Percentiles rank a stretch among this genome's conserved stretches.
These are phyloP conservation scores for Poeciliopsis presidionis DNA, from an alignment of 2,797 vertebrate species.

Conservation along the genomic window DNA sequence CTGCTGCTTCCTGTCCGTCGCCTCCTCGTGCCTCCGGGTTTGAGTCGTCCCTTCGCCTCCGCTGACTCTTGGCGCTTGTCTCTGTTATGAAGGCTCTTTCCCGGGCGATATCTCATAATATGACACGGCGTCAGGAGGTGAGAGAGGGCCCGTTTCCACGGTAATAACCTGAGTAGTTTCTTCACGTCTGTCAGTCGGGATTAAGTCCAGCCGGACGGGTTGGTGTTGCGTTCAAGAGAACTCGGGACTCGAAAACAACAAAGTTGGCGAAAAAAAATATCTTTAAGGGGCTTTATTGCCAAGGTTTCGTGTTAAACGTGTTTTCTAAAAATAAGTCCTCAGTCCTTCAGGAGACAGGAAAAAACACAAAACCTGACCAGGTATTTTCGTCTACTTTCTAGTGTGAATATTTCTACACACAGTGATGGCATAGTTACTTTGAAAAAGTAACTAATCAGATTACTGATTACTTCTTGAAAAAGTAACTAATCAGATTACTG, in stretches of 20 bases:
- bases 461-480: too few relatives aligned
- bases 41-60: slow-evolving; percentile 30
- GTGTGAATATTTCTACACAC: not conserved
- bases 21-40: slow-evolving; percentile 20
- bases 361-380: too few relatives aligned
- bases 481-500: too few relatives aligned
- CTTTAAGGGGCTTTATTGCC: not conserved
- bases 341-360: not conserved
- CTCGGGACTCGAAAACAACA: not conserved
- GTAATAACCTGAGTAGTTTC: slow-evolving; percentile 19
- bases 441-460: too few relatives aligned
- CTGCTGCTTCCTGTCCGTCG: slow-evolving; percentile 4
- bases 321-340: not conserved
- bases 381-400: not conserved
- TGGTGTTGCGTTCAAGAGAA: slow-evolving; percentile 33
- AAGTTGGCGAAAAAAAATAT: not conserved
- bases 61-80: slow-evolving; percentile 54
- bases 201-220: slow-evolving; percentile 23
- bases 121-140: slow-evolving; percentile 50
- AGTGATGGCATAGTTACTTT: too few relatives aligned
- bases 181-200: slow-evolving; percentile 38
- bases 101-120: slow-evolving; percentile 38
- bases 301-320: not conserved
- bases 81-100: slow-evolving; percentile 47
- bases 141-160: slow-evolving; percentile 37